phyloP scores from a whole-genome alignment of 2,888 invertebrate species.

The Tinea pellionella region DNA sequence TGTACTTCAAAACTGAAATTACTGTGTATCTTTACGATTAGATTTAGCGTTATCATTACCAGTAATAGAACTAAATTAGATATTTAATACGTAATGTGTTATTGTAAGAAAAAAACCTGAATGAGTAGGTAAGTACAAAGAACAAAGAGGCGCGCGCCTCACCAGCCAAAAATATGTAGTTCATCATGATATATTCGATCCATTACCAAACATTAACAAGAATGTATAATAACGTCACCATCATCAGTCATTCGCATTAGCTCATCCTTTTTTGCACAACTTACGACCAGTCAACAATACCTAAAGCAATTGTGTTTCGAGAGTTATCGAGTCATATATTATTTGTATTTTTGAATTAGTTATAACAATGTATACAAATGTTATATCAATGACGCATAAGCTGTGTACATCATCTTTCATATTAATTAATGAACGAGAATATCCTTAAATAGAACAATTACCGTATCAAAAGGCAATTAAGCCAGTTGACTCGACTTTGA shows the following conservation, averaged over 20 bases:
- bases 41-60: neutral
- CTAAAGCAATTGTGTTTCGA: neutral
- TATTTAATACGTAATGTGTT: neutral
- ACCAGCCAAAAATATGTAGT: no score
- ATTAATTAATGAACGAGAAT: neutral
- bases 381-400: neutral
- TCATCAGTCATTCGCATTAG: conserved; percentile 12
- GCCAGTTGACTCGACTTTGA: neutral
- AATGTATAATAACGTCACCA: conserved; percentile 12
- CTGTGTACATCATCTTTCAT: neutral
- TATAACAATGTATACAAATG: no score
- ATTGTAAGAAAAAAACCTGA: neutral
- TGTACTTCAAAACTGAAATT: neutral
- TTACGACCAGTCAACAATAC: neutral
- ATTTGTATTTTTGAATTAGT: neutral
- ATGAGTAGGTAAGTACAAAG: neutral
- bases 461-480: conserved; percentile 10
- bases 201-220: conserved; percentile 8
- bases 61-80: neutral
- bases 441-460: conserved; percentile 7
- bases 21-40: neutral
- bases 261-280: conserved; percentile 11
- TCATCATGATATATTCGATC: neutral
- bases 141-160: no score
- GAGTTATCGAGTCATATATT: neutral